phyloP scores from a whole-genome alignment of 2,888 invertebrate genomes.

The Aelia acuminata region DNA sequence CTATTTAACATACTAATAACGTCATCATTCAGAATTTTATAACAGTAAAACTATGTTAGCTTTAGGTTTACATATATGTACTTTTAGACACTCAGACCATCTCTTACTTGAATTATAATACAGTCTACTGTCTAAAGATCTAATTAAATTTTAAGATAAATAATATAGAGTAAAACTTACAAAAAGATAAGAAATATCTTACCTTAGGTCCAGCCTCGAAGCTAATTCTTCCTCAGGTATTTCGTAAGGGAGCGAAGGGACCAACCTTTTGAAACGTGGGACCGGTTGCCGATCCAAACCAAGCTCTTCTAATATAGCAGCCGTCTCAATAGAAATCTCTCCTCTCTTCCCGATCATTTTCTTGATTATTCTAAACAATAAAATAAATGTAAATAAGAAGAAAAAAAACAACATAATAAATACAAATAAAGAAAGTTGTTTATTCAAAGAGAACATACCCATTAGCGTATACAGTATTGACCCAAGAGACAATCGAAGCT shows the following conservation, averaged over 20 bases:
- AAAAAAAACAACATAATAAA: background rate
- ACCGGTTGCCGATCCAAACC: conserved; percentile 83
- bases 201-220: conserved; percentile 68
- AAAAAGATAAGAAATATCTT: conserved; percentile 61
- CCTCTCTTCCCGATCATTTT: conserved; percentile 82
- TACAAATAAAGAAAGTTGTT: background rate
- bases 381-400: background rate
- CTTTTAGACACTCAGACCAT: too few relatives aligned
- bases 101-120: too few relatives aligned
- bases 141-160: too few relatives aligned
- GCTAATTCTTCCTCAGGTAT: conserved; percentile 69
- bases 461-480: conserved; percentile 76
- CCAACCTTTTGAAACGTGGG: conserved; percentile 72
- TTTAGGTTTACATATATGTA: too few relatives aligned
- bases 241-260: conserved; percentile 68
- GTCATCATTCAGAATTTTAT: too few relatives aligned
- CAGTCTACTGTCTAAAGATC: too few relatives aligned
- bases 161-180: too few relatives aligned
- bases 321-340: conserved; percentile 83
- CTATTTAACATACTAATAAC: too few relatives aligned
- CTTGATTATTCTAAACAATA: conserved; percentile 72
- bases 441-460: conserved; percentile 68
- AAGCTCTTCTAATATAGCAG: conserved; percentile 85
- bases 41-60: too few relatives aligned
- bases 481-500: conserved; percentile 81